Percentiles rank a stretch among this genome's conserved stretches.
Evolutionary conservation across 2,113 vertebrate species (phyloP).

Genomic region (Rhegmatorhina hoffmannsi): DNA sequence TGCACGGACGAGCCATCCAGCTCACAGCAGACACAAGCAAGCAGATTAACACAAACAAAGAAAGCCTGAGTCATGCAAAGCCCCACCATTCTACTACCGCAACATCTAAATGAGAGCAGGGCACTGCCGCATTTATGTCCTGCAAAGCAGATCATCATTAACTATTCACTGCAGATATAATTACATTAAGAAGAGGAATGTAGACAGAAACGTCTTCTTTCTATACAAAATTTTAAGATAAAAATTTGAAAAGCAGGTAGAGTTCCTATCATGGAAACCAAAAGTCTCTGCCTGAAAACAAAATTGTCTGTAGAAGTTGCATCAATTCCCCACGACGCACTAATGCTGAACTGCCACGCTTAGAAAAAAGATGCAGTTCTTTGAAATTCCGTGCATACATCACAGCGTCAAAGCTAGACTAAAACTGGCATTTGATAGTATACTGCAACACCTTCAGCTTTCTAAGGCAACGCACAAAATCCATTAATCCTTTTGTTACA

Average conservation of each 20-base stretch:
- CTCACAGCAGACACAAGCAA: not conserved
- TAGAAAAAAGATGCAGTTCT: conserved; percentile 6
- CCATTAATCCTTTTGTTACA: conserved; percentile 50
- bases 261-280: not conserved
- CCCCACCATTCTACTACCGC: conserved; percentile 86
- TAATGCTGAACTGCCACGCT: not conserved
- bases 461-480: conserved; percentile 11
- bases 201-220: conserved; percentile 1
- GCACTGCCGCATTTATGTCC: conserved; percentile 76
- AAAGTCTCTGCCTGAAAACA: conserved; percentile 11
- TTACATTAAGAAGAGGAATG: conserved; percentile 20
- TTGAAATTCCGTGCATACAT: conserved; percentile 31
- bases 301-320: not conserved
- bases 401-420: conserved; percentile 9
- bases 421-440: not conserved
- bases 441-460: conserved; percentile 50
- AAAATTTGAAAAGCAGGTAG: not conserved
- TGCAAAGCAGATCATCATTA: conserved; percentile 75
- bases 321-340: not conserved
- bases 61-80: conserved; percentile 63
- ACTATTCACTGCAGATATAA: conserved; percentile 63
- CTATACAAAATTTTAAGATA: not conserved
- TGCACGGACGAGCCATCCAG: not conserved
- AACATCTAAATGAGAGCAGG: conserved; percentile 85
- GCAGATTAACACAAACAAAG: conserved; percentile 20